These are phyloP conservation scores for Dromococcyx pavoninus DNA, from an alignment of 2,797 vertebrate genomes.

Conservation along the genomic window DNA sequence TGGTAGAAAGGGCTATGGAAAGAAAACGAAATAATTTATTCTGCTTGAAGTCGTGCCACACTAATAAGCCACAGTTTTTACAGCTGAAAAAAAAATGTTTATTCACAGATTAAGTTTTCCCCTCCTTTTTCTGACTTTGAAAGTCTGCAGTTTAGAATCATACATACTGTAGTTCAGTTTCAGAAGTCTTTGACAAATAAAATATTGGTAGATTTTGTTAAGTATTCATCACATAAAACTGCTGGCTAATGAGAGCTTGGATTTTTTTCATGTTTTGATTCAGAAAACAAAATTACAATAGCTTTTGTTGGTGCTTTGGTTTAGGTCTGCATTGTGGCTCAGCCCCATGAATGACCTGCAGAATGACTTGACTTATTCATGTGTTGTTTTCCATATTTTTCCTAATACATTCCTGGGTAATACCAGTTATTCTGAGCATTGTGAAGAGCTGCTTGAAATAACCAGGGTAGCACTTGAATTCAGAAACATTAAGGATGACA, in stretches of 20 bases:
- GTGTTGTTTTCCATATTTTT: not conserved
- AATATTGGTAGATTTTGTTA: conserved; percentile 55
- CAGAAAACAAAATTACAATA: not conserved
- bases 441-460: not conserved
- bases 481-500: not conserved
- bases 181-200: conserved; percentile 54
- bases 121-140: not conserved
- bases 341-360: not conserved
- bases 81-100: conserved; percentile 61
- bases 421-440: not conserved
- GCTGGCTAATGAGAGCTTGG: not conserved
- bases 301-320: conserved; percentile 9
- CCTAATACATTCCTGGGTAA: not conserved
- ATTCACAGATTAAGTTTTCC: conserved; percentile 59
- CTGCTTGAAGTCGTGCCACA: conserved; percentile 42
- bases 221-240: conserved; percentile 49
- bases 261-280: conserved; percentile 45
- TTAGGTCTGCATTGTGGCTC: not conserved
- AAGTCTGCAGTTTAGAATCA: conserved; percentile 54
- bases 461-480: not conserved
- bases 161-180: conserved; percentile 30
- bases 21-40: conserved; percentile 67
- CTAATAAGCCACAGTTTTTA: conserved; percentile 57
- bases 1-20: conserved; percentile 69
- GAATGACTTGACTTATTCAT: not conserved